These are phyloP conservation scores for Falcaria lacertinaria DNA, from an alignment of 2,888 invertebrate species.

Conservation along the genomic window DNA sequence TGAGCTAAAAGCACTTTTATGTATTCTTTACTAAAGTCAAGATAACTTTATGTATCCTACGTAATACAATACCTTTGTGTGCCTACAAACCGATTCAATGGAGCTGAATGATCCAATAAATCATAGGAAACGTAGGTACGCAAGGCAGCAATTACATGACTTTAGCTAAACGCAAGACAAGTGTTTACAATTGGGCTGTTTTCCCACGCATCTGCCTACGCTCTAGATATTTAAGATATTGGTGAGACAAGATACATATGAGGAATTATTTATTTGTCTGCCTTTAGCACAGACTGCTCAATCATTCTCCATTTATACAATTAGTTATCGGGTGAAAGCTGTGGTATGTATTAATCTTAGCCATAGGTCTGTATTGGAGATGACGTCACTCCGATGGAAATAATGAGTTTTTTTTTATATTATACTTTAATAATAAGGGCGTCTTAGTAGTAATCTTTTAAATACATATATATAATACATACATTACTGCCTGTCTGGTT, in stretches of 20 bases:
- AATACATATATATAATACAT: too few relatives aligned
- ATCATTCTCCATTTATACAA: too few relatives aligned
- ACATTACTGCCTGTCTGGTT: too few relatives aligned
- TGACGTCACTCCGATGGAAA: too few relatives aligned
- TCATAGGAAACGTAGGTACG: conserved; percentile 16
- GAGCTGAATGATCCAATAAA: conserved; percentile 2
- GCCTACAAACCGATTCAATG: background rate
- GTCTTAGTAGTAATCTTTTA: too few relatives aligned
- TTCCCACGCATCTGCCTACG: conserved; percentile 65
- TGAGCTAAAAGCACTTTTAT: background rate
- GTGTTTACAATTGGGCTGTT: conserved; percentile 51
- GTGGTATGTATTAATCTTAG: too few relatives aligned
- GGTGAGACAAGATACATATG: conserved; percentile 38
- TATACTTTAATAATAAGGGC: too few relatives aligned
- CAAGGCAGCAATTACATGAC: conserved; percentile 12
- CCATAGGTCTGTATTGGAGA: too few relatives aligned
- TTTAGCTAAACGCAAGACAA: conserved; percentile 32
- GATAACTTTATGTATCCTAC: background rate
- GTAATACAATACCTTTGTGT: background rate
- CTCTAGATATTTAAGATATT: conserved; percentile 35
- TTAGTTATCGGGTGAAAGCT: background rate
- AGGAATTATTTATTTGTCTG: background rate
- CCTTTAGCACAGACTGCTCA: background rate
- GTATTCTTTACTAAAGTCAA: background rate
- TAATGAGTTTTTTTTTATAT: too few relatives aligned